These are phyloP conservation scores for Halcyon badia DNA, from an alignment of 2,797 vertebrate genomes.

Conservation along the genomic window DNA sequence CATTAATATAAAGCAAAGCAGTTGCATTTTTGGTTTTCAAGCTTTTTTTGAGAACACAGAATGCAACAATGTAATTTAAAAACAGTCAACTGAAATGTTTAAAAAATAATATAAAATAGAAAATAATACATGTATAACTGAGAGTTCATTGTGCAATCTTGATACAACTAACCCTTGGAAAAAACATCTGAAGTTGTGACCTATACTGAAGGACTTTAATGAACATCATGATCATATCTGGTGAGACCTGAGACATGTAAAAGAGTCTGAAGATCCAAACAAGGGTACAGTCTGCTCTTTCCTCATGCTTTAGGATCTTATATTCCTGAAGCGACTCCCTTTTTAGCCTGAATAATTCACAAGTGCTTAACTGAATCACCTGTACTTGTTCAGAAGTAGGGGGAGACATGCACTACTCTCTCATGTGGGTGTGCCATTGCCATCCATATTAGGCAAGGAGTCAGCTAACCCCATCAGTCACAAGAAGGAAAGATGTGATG, in stretches of 20 bases:
- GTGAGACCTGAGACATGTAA: not conserved
- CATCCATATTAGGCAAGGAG: not conserved
- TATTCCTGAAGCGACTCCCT: not conserved
- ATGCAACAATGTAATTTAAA: constrained; percentile 23
- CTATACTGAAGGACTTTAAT: constrained; percentile 29
- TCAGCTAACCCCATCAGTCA: not conserved
- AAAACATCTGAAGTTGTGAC: constrained; percentile 20
- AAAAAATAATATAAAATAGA: constrained; percentile 49
- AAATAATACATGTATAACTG: constrained; percentile 34
- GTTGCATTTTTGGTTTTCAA: not conserved
- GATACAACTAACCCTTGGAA: constrained; percentile 39
- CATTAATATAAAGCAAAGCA: not conserved
- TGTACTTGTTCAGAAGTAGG: not conserved
- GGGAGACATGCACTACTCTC: not conserved
- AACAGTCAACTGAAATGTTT: constrained; percentile 45
- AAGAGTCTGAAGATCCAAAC: not conserved
- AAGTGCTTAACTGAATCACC: not conserved
- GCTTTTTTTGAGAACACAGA: constrained; percentile 30
- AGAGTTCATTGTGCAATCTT: not conserved
- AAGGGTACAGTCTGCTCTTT: not conserved
- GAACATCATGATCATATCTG: not conserved
- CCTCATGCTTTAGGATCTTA: not conserved
- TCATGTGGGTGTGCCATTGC: not conserved
- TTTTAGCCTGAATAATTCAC: not conserved
- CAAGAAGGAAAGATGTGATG: not conserved